Evolutionary conservation across 2,113 vertebrate genomes (phyloP).

Genomic region (Neodon shergylaensis): DNA sequence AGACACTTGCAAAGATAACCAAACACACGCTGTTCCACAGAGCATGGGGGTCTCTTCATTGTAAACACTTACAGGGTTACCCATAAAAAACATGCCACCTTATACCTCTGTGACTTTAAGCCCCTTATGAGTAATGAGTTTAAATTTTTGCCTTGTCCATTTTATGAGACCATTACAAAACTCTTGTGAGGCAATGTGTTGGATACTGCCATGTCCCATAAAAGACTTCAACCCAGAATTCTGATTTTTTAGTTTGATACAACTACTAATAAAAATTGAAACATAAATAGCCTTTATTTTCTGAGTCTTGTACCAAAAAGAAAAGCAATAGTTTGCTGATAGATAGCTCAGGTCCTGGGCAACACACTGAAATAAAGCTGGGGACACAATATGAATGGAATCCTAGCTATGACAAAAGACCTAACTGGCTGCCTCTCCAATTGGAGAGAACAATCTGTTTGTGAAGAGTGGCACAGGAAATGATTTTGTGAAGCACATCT

Average conservation of each 20-base stretch:
- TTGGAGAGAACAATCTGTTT: background rate
- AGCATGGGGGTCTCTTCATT: background rate
- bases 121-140: background rate
- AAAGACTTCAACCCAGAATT: conserved; percentile 27
- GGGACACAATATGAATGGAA: conserved; percentile 43
- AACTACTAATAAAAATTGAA: background rate
- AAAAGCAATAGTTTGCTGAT: background rate
- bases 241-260: conserved; percentile 32
- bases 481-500: background rate
- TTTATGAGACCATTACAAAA: background rate
- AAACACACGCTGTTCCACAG: background rate
- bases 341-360: background rate
- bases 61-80: background rate
- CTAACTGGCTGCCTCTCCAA: conserved; percentile 3
- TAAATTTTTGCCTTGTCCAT: background rate
- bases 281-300: conserved; percentile 34
- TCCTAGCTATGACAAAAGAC: background rate
- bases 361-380: conserved; percentile 19
- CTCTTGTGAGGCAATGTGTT: conserved; percentile 1
- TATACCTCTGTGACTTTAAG: background rate
- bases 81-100: background rate
- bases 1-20: conserved; percentile 9
- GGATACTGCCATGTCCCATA: background rate
- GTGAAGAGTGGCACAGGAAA: background rate
- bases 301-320: background rate